Evolutionary conservation across 2,888 invertebrate genomes (phyloP).

Genomic region (Thysanoteuthis rhombus): DNA sequence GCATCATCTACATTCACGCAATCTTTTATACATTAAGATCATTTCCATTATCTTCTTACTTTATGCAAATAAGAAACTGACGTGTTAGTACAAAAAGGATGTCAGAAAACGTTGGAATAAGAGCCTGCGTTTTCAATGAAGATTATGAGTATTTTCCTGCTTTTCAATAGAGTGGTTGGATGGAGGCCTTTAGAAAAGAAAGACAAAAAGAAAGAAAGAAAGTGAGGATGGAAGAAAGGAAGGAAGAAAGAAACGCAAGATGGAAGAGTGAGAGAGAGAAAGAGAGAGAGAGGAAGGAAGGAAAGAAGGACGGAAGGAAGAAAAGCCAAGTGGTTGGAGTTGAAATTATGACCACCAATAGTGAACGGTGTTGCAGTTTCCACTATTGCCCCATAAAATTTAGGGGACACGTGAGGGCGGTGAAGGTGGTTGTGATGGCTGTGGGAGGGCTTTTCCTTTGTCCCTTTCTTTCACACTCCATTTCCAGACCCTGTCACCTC

Average conservation of each 20-base stretch:
- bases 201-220: neutral
- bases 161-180: neutral
- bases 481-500: neutral
- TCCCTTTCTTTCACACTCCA: constrained; percentile 12
- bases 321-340: neutral
- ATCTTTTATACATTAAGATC: neutral
- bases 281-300: neutral
- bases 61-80: neutral
- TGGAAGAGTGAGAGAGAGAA: neutral
- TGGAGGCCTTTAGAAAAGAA: neutral
- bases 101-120: neutral
- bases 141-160: neutral
- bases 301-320: neutral
- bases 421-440: neutral
- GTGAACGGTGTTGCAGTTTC: constrained; percentile 12
- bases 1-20: neutral
- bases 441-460: neutral
- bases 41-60: neutral
- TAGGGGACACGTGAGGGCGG: neutral
- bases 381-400: neutral
- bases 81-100: neutral
- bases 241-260: too few relatives aligned
- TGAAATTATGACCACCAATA: neutral
- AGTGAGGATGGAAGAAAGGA: neutral
- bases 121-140: neutral